A percentile compares a stretch with the other conserved stretches of the same genome.
Conservation (phyloP, 1,140 invertebrate genomes). For the Zaprionus gabonicus region DNA sequence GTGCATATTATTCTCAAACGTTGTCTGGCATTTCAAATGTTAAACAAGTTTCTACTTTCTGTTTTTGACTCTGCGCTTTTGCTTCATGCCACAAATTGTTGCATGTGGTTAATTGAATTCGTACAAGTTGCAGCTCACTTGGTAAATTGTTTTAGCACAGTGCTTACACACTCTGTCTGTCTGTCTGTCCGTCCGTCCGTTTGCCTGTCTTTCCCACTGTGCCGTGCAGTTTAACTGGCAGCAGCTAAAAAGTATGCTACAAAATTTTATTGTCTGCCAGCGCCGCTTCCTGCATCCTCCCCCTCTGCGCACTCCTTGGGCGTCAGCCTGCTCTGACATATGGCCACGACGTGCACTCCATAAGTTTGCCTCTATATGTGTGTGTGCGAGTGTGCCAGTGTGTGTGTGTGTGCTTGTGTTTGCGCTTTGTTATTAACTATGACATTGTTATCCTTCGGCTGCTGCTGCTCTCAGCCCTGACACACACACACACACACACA, state of each 20-base stretch:
- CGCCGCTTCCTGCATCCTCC: background rate
- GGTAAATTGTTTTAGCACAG: conserved; percentile 7
- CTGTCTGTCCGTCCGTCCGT: background rate
- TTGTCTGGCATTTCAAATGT: too few species aligned
- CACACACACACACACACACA: conserved; percentile 1
- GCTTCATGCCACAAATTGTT: background rate
- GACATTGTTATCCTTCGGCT: conserved; percentile 36
- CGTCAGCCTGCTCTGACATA: conserved; percentile 40
- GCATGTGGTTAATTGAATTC: conserved; percentile 27
- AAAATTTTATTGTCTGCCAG: conserved; percentile 39
- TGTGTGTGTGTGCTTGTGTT: background rate
- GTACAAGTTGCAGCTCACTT: conserved; percentile 6
- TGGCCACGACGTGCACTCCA: conserved; percentile 24
- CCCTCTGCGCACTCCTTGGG: conserved; percentile 20
- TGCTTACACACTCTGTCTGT: conserved; percentile 7
- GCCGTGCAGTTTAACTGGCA: background rate
- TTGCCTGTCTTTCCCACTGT: background rate
- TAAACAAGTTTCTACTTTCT: background rate
- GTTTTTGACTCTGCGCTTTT: background rate
- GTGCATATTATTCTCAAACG: too few species aligned
- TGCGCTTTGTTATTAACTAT: conserved; percentile 40
- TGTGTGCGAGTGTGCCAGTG: conserved; percentile 17
- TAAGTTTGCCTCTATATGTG: background rate
- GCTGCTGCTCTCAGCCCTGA: conserved; percentile 22
- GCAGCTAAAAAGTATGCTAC: conserved; percentile 40